Evolutionary conservation across 1,140 invertebrate genomes (phyloP), one percentile per base, ranked within the genome.

Genomic region (Drosophila asahinai): DNA sequence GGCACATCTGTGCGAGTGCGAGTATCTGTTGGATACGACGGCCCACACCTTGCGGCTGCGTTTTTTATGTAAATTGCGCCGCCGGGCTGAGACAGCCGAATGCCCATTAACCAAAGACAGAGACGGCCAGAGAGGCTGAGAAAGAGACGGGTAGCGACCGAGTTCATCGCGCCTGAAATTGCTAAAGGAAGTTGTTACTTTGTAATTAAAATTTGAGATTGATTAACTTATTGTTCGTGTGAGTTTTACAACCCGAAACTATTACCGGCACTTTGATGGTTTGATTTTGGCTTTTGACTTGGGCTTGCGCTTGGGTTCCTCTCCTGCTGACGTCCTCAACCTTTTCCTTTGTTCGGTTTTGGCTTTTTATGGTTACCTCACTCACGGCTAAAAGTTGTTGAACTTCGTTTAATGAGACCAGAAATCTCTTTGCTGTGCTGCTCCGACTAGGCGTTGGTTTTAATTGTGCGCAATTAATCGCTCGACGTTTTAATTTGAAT

Each of bases 171-270:
- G 86, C 86, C 72, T 89, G 86, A 90, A 89, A 89, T 90, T 89
- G 86, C 86, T 86, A 77, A 90, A 90, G 86, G 86, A 89, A 89
- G 86, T 89, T 89, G 86, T 89, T 89, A 89, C 86, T 89, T 89
- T 89, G 86, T 89, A 89, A 89, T 90, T 89, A 89, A 89, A 89
- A 89, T 89, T 89, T 89, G 78, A 89, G 86, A 89, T 89, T 89
- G 86, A 90, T 89, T 89, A 89, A 89, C 86, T 89, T 89, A 89
- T 89, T 87, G 84, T 90, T 87, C 84, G 84, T 87, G 84, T 84
- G 86, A 89, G 86, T 90, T 89, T 89, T 90, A 89, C 81, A 89
- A 54, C 81, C 86, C 78, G 71, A 81, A 81, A 89, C 84, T 89
- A 79, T 90, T 90, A 84, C 81, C 75, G 70, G 55, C 80, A 70